A percentile compares a stretch with the other conserved stretches of the same genome.
phyloP scores from a whole-genome alignment of 2,113 vertebrate genomes.

The Misgurnus mizolepis region DNA sequence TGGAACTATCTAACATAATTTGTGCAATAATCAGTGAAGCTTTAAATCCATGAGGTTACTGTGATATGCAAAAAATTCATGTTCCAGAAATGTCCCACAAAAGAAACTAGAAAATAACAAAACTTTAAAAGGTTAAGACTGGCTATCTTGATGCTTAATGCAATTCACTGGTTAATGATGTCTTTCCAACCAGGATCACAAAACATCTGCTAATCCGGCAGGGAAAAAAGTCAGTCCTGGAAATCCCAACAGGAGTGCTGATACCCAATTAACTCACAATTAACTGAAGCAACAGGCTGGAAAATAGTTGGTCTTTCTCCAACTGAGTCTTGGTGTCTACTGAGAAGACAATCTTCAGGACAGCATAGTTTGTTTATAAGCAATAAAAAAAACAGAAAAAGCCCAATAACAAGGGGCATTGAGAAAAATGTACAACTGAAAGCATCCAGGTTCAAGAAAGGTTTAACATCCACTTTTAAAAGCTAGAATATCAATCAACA shows the following conservation, averaged over 20 bases:
- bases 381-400: too few relatives aligned
- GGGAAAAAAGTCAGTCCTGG: not conserved
- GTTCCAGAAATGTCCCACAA: not conserved
- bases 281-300: conserved; percentile 33
- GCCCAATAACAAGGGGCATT: too few relatives aligned
- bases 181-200: not conserved
- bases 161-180: not conserved
- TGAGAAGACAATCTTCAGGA: not conserved
- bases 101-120: not conserved
- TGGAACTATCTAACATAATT: not conserved
- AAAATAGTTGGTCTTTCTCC: conserved; percentile 24
- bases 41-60: not conserved
- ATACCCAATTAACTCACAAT: conserved; percentile 39
- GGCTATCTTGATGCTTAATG: not conserved
- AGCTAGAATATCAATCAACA: too few relatives aligned
- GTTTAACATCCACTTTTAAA: not conserved
- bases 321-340: not conserved
- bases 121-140: not conserved
- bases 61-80: not conserved
- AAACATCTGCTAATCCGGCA: not conserved
- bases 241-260: conserved; percentile 25
- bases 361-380: not conserved
- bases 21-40: not conserved
- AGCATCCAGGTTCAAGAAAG: not conserved
- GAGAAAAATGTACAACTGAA: not conserved